phyloP scores from a whole-genome alignment of 1,140 invertebrate genomes.

The Argopecten irradians region DNA sequence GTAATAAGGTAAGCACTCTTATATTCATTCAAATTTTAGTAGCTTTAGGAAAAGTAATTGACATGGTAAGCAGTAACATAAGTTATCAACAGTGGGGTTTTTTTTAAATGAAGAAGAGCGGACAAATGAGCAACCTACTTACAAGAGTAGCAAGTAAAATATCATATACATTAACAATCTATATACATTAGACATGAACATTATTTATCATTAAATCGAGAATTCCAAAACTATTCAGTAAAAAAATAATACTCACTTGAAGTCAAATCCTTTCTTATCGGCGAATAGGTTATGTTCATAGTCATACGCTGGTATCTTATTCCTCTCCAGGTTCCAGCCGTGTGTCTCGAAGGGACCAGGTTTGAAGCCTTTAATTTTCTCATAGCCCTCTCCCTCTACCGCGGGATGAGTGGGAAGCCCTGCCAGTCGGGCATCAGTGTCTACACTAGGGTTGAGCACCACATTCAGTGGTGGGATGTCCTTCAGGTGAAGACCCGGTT shows the following conservation, averaged over 20 bases:
- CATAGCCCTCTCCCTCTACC: slow-evolving; percentile 54
- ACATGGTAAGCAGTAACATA: too few relatives aligned
- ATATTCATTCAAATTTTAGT: too few relatives aligned
- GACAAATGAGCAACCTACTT: too few relatives aligned
- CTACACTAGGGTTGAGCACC: slow-evolving; percentile 71
- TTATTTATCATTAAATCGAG: too few relatives aligned
- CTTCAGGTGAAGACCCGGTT: slow-evolving; percentile 53
- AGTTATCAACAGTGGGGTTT: too few relatives aligned
- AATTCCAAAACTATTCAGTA: background rate
- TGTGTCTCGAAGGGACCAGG: slow-evolving; percentile 69
- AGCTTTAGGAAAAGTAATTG: too few relatives aligned
- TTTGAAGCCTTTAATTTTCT: slow-evolving; percentile 67
- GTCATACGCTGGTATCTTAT: slow-evolving; percentile 71
- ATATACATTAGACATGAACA: too few relatives aligned
- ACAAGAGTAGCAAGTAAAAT: too few relatives aligned
- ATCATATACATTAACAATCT: too few relatives aligned
- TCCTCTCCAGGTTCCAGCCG: slow-evolving; percentile 67
- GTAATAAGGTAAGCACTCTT: too few relatives aligned
- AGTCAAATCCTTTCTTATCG: slow-evolving; percentile 69
- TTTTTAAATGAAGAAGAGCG: too few relatives aligned
- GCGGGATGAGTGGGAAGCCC: slow-evolving; percentile 58
- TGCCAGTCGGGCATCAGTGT: slow-evolving; percentile 60
- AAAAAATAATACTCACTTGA: slow-evolving; percentile 69
- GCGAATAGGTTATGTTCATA: slow-evolving; percentile 71
- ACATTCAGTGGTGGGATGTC: slow-evolving; percentile 72